Evolutionary conservation across 2,797 vertebrate species (phyloP).

Genomic region (Cuniculus paca): DNA sequence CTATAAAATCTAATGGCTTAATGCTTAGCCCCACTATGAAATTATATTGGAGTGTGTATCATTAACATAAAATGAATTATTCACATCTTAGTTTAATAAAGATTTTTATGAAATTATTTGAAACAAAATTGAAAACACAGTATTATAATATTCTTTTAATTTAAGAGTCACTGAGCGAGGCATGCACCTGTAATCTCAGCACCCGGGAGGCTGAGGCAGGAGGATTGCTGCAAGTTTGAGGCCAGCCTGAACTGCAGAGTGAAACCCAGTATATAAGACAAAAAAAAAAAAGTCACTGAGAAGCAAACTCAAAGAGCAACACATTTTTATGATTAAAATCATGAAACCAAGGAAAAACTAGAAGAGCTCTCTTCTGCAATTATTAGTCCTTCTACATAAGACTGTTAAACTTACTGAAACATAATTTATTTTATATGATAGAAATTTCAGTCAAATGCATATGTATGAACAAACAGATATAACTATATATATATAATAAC

Average conservation of each 20-base stretch:
- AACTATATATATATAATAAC: accelerated
- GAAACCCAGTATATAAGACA: too few species aligned
- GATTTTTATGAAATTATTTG: background rate
- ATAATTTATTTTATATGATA: background rate
- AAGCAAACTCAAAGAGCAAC: background rate
- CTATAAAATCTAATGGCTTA: background rate
- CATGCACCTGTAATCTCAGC: too few species aligned
- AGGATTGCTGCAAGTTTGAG: too few species aligned
- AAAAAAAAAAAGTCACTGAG: background rate
- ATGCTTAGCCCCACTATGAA: background rate
- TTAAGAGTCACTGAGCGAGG: background rate
- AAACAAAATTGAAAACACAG: background rate
- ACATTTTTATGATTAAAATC: background rate
- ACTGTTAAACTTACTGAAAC: background rate
- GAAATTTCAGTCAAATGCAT: background rate
- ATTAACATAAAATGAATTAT: slow-evolving; percentile 31
- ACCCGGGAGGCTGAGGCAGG: too few species aligned
- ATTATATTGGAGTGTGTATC: background rate
- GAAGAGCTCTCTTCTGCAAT: background rate
- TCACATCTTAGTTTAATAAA: background rate
- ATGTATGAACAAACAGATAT: background rate
- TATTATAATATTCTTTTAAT: background rate
- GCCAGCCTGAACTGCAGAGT: too few species aligned
- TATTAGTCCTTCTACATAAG: background rate
- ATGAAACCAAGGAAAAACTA: background rate